These are phyloP conservation scores for Cyanoramphus novaezelandiae DNA, from an alignment of 2,113 vertebrate species.

Conservation along the genomic window DNA sequence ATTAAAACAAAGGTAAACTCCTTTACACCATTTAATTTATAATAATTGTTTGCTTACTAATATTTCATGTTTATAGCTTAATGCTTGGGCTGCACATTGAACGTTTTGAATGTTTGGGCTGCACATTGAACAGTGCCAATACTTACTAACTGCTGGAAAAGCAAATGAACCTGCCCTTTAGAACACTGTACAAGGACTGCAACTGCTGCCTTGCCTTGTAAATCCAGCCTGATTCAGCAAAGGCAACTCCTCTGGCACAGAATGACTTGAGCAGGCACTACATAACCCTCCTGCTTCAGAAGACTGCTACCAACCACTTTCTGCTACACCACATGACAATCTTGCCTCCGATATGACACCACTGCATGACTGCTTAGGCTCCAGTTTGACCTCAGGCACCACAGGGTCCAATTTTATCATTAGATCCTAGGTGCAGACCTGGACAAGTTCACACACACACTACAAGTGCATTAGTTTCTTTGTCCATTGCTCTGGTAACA, in stretches of 20 bases:
- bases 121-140: neutral
- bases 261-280: neutral
- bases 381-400: neutral
- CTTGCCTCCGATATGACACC: neutral
- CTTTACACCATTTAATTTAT: neutral
- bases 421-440: fast-evolving
- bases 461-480: neutral
- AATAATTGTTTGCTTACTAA: neutral
- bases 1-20: neutral
- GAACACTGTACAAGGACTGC: neutral
- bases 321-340: neutral
- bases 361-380: neutral
- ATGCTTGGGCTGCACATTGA: neutral
- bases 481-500: neutral
- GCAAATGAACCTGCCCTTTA: neutral
- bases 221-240: neutral
- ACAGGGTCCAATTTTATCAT: neutral
- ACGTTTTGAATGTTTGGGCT: neutral
- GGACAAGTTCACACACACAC: fast-evolving
- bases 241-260: neutral
- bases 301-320: neutral
- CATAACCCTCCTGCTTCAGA: neutral
- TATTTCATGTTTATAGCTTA: neutral
- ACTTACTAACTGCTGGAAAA: neutral
- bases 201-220: neutral